Evolutionary conservation across 2,888 invertebrate genomes (phyloP).

Genomic region (Hedya salicella): DNA sequence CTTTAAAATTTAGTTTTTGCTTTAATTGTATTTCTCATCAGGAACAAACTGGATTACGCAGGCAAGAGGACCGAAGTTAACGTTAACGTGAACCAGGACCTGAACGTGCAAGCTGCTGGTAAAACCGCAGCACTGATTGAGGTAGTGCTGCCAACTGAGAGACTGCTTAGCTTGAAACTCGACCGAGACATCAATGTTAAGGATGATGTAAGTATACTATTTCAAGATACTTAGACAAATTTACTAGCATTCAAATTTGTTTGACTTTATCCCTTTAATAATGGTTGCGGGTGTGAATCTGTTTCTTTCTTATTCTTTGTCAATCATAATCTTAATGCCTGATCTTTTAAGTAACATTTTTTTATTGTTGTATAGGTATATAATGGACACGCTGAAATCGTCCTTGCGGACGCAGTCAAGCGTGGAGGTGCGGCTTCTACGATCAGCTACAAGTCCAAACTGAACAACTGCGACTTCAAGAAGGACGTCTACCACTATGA

Average conservation of each 20-base stretch:
- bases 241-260: too few species aligned
- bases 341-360: not conserved
- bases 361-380: constrained; percentile 53
- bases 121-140: constrained; percentile 68
- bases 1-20: not conserved
- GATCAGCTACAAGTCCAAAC: constrained; percentile 68
- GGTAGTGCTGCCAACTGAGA: constrained; percentile 74
- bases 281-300: too few species aligned
- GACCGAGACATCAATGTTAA: constrained; percentile 63
- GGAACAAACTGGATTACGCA: constrained; percentile 76
- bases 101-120: constrained; percentile 55
- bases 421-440: constrained; percentile 69
- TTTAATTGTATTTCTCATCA: constrained; percentile 48
- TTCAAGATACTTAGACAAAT: too few species aligned
- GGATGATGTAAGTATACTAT: constrained; percentile 65
- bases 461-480: constrained; percentile 63
- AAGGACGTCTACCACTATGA: constrained; percentile 65
- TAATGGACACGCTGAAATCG: constrained; percentile 64
- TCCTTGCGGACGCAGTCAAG: constrained; percentile 67
- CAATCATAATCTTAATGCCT: not conserved
- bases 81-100: constrained; percentile 62
- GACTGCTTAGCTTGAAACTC: constrained; percentile 69
- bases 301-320: too few species aligned
- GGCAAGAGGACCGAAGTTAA: constrained; percentile 74
- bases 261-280: too few species aligned